These are phyloP conservation scores for Butorides virescens DNA, from an alignment of 2,113 vertebrate species.

Conservation along the genomic window DNA sequence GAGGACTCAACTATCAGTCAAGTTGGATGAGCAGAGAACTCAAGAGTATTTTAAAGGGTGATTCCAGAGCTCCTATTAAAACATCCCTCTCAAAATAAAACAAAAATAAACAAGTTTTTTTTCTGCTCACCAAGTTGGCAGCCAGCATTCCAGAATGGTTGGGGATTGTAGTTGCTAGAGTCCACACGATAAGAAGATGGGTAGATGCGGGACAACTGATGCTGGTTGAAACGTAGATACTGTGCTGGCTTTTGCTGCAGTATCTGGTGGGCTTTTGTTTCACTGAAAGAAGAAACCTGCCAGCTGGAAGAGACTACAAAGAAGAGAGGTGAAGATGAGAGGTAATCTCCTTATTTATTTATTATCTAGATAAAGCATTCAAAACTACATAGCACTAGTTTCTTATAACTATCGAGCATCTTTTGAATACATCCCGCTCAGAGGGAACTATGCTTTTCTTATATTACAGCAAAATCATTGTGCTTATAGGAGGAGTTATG, in stretches of 20 bases:
- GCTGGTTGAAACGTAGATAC: constrained; percentile 92
- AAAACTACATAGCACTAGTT: background rate
- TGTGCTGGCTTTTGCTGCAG: constrained; percentile 89
- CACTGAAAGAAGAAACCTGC: constrained; percentile 97
- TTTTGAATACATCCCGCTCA: background rate
- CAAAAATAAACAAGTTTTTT: accelerated
- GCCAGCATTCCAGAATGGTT: constrained; percentile 96
- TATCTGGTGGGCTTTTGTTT: constrained; percentile 93
- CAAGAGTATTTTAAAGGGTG: background rate
- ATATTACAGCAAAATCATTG: background rate
- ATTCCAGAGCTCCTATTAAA: background rate
- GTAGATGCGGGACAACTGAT: constrained; percentile 93
- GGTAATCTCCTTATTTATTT: background rate
- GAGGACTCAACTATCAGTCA: background rate
- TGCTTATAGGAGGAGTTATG: background rate
- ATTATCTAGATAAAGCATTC: background rate
- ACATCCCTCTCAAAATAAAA: background rate
- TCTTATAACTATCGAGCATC: background rate
- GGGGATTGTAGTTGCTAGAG: constrained; percentile 98
- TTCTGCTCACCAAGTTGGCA: constrained; percentile 89
- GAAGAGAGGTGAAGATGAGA: background rate
- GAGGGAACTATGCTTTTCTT: background rate
- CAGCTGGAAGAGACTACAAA: constrained; percentile 84
- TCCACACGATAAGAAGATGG: constrained; percentile 95
- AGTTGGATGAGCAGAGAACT: background rate